Evolutionary conservation across 2,888 invertebrate species (phyloP), one percentile per base, ranked within the genome.

Genomic region (Eumacrocentrus americanus): DNA sequence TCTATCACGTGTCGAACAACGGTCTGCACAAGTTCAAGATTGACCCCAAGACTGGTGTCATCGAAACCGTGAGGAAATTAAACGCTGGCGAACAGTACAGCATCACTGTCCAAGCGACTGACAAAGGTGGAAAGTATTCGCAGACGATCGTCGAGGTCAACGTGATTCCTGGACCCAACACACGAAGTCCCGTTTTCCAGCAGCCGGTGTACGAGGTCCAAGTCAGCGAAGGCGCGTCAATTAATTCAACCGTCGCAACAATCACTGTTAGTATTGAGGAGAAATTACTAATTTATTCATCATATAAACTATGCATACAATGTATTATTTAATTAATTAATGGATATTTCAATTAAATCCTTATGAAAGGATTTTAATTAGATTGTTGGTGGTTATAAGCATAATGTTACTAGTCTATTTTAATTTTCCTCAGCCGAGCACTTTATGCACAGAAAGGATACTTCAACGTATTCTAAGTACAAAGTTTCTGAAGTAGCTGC

Each of bases 1-100:
- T 95, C 66, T 91, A 92, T 78, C 94, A 95, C 82, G 92, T 95
- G 6, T 94, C 94, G 63, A 95, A 94, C 81, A 94, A 94, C 80
- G 95, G 94, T 1, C 86, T 89, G 63, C 90, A 90, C 72, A 94
- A 92, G 81, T 95, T 95, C 79, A 86, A 87, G 71, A 93, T 95
- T 71, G 89, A 95, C 75, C 87, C 91, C 51, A 85, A 84, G 70
- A 90, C 89, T 11, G 95, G 95, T 20, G 85, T 89, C 67, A 88
- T 90, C 78, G 89, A 92, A 61, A 90, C 92, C 14, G 86, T 88
- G n/a, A 91, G 91, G 2, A 90, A 91, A 58, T 78, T 95, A 9
- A 87, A 89, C 76, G 91, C 94, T 0, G 95, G 94, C 0, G 93
- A 94, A 71, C 93, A 94, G 71, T 95, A 92, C 82, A 93, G 92